Evolutionary conservation across 53 echinoderm and acorn worm genomes (phyloP).

Genomic region (Echinarachnius parma): DNA sequence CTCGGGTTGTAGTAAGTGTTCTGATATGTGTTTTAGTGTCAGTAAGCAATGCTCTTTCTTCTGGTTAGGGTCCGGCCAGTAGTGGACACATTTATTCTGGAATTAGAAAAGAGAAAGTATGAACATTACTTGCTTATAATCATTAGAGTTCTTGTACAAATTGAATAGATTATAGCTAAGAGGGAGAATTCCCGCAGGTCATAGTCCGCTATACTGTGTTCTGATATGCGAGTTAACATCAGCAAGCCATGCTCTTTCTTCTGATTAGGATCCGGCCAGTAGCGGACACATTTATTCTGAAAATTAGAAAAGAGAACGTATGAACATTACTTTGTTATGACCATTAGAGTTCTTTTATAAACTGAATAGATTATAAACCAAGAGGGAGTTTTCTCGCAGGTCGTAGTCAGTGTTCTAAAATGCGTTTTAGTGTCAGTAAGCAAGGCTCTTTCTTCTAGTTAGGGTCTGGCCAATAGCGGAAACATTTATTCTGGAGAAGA

Average conservation of each 20-base stretch:
- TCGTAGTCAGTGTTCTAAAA: constrained; percentile 70
- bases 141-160: too few relatives aligned
- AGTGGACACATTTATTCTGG: constrained; percentile 97
- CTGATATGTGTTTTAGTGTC: constrained; percentile 55
- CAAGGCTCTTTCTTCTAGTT: constrained; percentile 63
- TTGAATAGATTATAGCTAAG: too few relatives aligned
- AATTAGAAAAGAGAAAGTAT: too few relatives aligned
- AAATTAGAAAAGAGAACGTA: too few relatives aligned
- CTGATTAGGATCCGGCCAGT: constrained; percentile 83
- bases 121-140: too few relatives aligned
- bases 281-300: constrained; percentile 97
- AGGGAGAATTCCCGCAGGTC: constrained; percentile 80
- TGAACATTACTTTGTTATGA: too few relatives aligned
- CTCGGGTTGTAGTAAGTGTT: constrained; percentile 77
- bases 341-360: too few relatives aligned
- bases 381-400: constrained; percentile 76
- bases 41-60: constrained; percentile 67
- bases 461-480: constrained; percentile 87
- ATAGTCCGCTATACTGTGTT: constrained; percentile 66
- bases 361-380: too few relatives aligned
- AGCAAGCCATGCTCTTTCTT: constrained; percentile 70
- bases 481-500: constrained; percentile 99
- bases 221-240: constrained; percentile 55
- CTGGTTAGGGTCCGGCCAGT: constrained; percentile 83
- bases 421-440: constrained; percentile 58